Percentiles rank a stretch among this genome's conserved stretches.
Evolutionary conservation across 2,797 vertebrate species (phyloP).

Genomic region (Sebastes aleutianus): DNA sequence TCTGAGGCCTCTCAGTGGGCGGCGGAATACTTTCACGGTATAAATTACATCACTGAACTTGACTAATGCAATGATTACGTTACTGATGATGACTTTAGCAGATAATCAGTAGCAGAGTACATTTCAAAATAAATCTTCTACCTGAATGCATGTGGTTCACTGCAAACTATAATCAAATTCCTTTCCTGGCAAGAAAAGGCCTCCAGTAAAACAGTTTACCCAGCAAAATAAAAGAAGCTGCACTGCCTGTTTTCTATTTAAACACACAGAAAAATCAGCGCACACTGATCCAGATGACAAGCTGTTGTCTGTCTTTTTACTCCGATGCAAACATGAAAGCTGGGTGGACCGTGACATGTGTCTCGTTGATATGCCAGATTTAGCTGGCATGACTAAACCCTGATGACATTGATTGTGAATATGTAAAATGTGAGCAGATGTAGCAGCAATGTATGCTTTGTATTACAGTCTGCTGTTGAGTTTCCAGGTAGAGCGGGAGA

Average conservation of each 20-base stretch:
- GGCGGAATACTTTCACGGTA: not conserved
- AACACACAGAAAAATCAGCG: constrained; percentile 18
- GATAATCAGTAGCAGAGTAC: constrained; percentile 39
- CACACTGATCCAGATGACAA: constrained; percentile 48
- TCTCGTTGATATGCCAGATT: constrained; percentile 44
- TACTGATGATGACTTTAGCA: constrained; percentile 39
- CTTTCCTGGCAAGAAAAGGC: not conserved
- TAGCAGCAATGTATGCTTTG: constrained; percentile 24
- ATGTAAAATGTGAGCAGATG: constrained; percentile 52
- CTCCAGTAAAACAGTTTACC: not conserved
- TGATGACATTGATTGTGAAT: constrained; percentile 44
- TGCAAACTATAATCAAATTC: constrained; percentile 3
- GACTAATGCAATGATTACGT: constrained; percentile 15
- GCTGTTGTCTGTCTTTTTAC: constrained; percentile 42
- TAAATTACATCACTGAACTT: constrained; percentile 34
- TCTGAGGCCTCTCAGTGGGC: constrained; percentile 26
- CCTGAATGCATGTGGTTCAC: constrained; percentile 14
- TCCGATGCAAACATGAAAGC: constrained; percentile 48
- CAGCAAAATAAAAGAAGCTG: constrained; percentile 12
- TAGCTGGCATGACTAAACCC: constrained; percentile 51
- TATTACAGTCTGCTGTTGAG: not conserved
- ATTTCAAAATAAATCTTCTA: constrained; percentile 31
- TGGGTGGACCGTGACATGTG: constrained; percentile 51
- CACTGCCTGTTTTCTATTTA: constrained; percentile 43
- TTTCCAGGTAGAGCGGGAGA: constrained; percentile 1